Evolutionary conservation across 2,113 vertebrate species (phyloP).

Genomic region (Ardeotis arabs): DNA sequence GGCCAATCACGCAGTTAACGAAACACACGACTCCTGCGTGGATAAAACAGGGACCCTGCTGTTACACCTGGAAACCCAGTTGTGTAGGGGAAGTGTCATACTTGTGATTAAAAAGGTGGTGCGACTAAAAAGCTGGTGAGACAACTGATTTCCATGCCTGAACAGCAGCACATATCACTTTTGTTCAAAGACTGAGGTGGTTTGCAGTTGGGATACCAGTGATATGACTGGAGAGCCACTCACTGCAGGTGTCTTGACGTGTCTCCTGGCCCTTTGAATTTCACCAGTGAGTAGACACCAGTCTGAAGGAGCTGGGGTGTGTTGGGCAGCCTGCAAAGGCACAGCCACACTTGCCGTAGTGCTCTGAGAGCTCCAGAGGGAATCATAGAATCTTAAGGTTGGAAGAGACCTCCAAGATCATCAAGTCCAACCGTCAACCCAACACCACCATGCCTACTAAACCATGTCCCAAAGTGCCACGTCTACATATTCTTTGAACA

Average conservation of each 20-base stretch:
- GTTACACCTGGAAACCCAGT: neutral
- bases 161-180: fast-evolving
- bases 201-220: fast-evolving
- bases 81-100: fast-evolving
- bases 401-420: too few relatives aligned
- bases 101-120: neutral
- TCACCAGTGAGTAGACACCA: neutral
- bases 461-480: too few relatives aligned
- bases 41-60: neutral
- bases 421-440: too few relatives aligned
- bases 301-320: neutral
- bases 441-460: too few relatives aligned
- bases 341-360: fast-evolving
- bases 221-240: neutral
- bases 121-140: neutral
- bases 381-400: too few relatives aligned
- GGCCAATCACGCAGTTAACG: conserved; percentile 80
- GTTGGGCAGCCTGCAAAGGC: neutral
- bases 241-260: neutral
- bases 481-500: too few relatives aligned
- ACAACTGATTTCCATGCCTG: neutral
- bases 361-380: neutral
- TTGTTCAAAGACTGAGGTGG: neutral
- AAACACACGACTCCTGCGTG: conserved; percentile 83
- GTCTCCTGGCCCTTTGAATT: neutral